Evolutionary conservation across 2,888 invertebrate genomes (phyloP), one percentile per base, ranked within the genome.

Genomic region (Girardia tigrina): DNA sequence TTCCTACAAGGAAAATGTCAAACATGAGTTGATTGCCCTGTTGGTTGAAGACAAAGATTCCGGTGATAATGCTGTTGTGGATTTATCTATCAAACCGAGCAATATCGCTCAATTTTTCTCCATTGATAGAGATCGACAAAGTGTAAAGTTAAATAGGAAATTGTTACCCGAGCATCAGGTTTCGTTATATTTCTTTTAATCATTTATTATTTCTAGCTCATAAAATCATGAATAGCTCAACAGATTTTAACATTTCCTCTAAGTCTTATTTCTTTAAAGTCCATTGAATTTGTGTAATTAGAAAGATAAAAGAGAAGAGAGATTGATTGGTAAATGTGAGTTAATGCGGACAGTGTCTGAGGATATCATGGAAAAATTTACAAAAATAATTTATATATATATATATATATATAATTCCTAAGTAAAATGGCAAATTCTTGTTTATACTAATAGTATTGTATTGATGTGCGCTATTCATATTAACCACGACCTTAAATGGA

Each of bases 91-190:
- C 56, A 56, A 56, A 56, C 56, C 4, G 8, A n/a, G 56, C 56
- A 56, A 2, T 16, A 56, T 56, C n/a, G 4, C 56, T 4, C 56
- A 56, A n/a, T 56, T 20, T 56, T 56, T 56, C 56, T 56, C 56
- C 20, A 56, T 56, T 56, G 56, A 56, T 56, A 56, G 56, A n/a
- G 56, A 56, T 56, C 56, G 56, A 56, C 56, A 56, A 56, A 56
- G 56, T 56, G 56, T 56, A 56, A 56, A 56, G 56, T 56, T 56
- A 56, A 56, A 56, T 56, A 56, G 56, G 56, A 56, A 56, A 56
- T 56, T 56, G 56, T 12, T 12, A 23, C n/a, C 56, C 56, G 56
- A 56, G 23, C 56, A 56, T 56, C 56, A 56, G 56, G 56, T 56
- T 12, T 20, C n/a, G 23, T 56, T 56, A 6, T 56, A n/a, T 56